A percentile compares a stretch with the other conserved stretches of the same genome.
phyloP scores from a whole-genome alignment of 64 coral and sea anemone genomes.

The Pocillopora verrucosa region DNA sequence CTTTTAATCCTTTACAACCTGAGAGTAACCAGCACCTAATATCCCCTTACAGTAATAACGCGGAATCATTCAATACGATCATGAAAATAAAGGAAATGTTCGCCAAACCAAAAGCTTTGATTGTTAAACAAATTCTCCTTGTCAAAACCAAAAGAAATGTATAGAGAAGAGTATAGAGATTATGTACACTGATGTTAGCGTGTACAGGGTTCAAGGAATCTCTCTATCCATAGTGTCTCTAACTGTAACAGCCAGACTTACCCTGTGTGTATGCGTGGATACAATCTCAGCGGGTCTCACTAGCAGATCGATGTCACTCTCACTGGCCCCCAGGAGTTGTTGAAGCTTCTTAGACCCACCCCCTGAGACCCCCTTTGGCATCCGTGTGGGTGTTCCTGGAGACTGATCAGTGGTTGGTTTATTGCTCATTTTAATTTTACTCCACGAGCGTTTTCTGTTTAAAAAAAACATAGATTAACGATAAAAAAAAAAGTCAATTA shows the following conservation, averaged over 20 bases:
- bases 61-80: no score
- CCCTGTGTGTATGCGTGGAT: slow-evolving; percentile 57
- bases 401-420: slow-evolving; percentile 57
- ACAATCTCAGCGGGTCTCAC: slow-evolving; percentile 80
- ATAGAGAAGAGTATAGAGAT: no score
- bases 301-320: slow-evolving; percentile 96
- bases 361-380: slow-evolving; percentile 63
- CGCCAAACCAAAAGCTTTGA: no score
- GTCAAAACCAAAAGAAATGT: no score
- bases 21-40: no score
- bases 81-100: no score
- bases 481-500: background rate
- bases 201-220: no score
- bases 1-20: no score
- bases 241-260: background rate
- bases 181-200: no score
- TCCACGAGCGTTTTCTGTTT: slow-evolving; percentile 89
- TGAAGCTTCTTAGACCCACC: slow-evolving; percentile 95
- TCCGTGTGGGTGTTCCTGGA: slow-evolving; percentile 56
- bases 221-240: no score
- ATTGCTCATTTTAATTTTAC: slow-evolving; percentile 85
- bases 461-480: background rate
- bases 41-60: no score
- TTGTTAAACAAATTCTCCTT: no score
- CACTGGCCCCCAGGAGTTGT: slow-evolving; percentile 93